These are phyloP conservation scores for Aphelenchoides fujianensis DNA, from an alignment of 1,140 invertebrate genomes.

Conservation along the genomic window DNA sequence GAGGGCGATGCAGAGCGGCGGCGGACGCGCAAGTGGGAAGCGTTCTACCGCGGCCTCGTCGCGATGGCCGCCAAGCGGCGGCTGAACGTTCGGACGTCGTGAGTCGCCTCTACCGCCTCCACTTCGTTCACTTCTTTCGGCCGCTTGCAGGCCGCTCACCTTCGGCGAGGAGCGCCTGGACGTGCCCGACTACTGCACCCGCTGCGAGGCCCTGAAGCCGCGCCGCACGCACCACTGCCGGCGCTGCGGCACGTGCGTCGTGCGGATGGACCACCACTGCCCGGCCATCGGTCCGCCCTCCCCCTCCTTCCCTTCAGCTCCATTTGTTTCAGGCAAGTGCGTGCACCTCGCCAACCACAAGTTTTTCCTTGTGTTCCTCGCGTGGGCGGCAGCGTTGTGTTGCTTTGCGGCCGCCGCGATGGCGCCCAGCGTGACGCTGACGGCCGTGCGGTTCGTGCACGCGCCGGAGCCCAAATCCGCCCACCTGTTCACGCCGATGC, in stretches of 20 bases:
- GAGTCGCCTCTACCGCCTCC: background rate
- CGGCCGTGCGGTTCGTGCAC: background rate
- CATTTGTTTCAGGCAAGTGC: background rate
- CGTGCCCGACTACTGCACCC: background rate
- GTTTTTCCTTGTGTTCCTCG: background rate
- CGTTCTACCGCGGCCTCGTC: background rate
- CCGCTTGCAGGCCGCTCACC: background rate
- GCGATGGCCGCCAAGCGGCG: background rate
- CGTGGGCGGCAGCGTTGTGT: background rate
- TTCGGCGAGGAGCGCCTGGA: background rate
- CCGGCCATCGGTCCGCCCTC: constrained; percentile 1
- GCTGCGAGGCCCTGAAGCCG: background rate
- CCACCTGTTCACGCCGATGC: background rate
- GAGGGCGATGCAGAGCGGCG: background rate
- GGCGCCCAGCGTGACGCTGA: background rate
- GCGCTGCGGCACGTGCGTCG: background rate
- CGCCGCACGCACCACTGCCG: background rate
- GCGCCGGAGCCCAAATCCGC: background rate
- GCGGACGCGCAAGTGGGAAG: background rate
- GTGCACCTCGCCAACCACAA: constrained; percentile 1
- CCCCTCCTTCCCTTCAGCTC: too few species aligned
- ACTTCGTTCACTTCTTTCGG: background rate
- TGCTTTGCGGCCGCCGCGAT: background rate
- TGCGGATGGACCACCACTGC: background rate
- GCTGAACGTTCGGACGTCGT: constrained; percentile 3